These are phyloP conservation scores for Autographa gamma DNA, from an alignment of 2,888 invertebrate species.

Conservation along the genomic window DNA sequence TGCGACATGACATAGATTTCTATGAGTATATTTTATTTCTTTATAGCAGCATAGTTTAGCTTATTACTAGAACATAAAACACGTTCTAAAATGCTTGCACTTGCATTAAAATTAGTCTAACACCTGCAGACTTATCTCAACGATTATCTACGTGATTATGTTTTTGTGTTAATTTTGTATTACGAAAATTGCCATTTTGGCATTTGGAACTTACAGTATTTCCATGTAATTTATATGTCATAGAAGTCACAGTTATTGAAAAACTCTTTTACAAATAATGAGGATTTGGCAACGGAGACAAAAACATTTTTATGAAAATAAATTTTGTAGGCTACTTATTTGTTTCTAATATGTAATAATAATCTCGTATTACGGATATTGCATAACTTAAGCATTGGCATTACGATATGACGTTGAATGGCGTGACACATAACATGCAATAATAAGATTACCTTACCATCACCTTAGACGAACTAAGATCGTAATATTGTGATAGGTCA, in stretches of 20 bases:
- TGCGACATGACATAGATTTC: slow-evolving; percentile 53
- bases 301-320: no score
- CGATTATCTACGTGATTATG: neutral
- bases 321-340: no score
- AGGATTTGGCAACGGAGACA: no score
- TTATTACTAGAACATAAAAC: neutral
- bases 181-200: no score
- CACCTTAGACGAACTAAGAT: neutral
- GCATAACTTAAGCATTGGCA: neutral
- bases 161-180: neutral
- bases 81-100: slow-evolving; percentile 11
- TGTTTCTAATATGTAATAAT: neutral
- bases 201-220: no score
- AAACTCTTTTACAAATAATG: no score
- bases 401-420: neutral
- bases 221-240: neutral
- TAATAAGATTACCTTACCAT: neutral
- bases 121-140: slow-evolving; percentile 28
- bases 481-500: neutral
- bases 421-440: neutral
- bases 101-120: slow-evolving; percentile 18
- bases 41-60: slow-evolving; percentile 13
- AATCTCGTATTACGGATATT: neutral
- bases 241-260: neutral
- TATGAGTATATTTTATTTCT: slow-evolving; percentile 38